Percentiles rank a stretch among this genome's conserved stretches.
Conservation (phyloP, 2,888 invertebrate genomes). For the Agriopis marginaria region DNA sequence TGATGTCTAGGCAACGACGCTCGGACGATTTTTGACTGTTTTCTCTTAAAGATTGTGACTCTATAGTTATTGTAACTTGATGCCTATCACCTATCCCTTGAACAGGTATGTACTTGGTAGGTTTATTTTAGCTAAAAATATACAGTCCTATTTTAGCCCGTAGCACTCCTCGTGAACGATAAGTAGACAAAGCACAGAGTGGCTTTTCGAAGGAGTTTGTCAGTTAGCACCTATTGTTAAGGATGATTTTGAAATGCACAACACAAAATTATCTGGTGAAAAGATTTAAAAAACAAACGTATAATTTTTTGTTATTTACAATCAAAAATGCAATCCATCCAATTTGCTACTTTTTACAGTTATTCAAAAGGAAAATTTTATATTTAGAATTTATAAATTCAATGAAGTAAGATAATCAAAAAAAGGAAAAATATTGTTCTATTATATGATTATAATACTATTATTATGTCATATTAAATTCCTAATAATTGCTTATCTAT, state of each 20-base stretch:
- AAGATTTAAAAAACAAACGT: conserved; percentile 4
- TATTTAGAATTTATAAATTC: not conserved
- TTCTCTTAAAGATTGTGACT: too few relatives aligned
- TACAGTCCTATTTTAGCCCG: not conserved
- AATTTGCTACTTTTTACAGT: conserved; percentile 54
- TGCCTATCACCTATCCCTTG: not conserved
- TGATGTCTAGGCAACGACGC: too few relatives aligned
- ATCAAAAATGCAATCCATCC: conserved; percentile 63
- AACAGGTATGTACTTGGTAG: not conserved
- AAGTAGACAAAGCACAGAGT: not conserved
- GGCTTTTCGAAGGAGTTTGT: not conserved
- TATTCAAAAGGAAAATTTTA: not conserved
- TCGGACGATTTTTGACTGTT: too few relatives aligned
- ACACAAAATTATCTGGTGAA: conserved; percentile 42
- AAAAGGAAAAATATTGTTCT: not conserved
- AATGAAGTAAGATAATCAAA: not conserved
- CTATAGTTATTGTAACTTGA: too few relatives aligned
- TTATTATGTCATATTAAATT: too few relatives aligned
- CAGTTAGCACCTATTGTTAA: conserved; percentile 9
- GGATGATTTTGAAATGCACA: conserved; percentile 15
- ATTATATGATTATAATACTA: too few relatives aligned
- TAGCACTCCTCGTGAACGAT: not conserved
- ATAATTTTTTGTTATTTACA: conserved; percentile 56
- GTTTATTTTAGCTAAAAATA: not conserved
- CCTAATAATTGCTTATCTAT: too few relatives aligned